Percentiles rank a stretch among this genome's conserved stretches.
phyloP scores from a whole-genome alignment of 2,888 invertebrate genomes.

The Pristionchus exspectatus region DNA sequence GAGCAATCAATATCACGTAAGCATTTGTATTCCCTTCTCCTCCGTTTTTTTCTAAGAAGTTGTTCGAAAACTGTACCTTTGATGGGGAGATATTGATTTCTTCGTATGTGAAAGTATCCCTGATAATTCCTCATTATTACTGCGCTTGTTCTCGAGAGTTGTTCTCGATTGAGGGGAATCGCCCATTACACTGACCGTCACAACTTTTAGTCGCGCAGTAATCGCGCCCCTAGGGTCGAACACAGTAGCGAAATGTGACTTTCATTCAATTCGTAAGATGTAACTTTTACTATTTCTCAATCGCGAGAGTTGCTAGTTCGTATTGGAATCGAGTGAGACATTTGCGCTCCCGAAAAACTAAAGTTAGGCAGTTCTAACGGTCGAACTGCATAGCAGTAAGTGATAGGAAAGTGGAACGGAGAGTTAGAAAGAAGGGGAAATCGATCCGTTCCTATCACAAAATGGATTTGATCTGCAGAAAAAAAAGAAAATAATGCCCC shows the following conservation, averaged over 20 bases:
- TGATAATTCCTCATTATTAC: neutral
- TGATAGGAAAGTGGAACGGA: constrained; percentile 9
- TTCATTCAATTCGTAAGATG: neutral
- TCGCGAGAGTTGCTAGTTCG: neutral
- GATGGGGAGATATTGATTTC: too few species aligned
- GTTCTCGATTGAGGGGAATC: neutral
- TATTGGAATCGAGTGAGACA: neutral
- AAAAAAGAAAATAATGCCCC: too few species aligned
- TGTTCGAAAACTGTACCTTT: neutral
- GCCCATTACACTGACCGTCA: neutral
- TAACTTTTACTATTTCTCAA: neutral
- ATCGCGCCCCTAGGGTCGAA: neutral
- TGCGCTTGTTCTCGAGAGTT: too few species aligned
- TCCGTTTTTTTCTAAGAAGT: too few species aligned
- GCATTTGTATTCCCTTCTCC: constrained; percentile 17
- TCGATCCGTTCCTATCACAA: neutral
- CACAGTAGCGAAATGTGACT: neutral
- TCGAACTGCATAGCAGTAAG: neutral
- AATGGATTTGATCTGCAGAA: neutral
- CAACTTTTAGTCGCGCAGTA: neutral
- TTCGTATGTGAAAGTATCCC: neutral
- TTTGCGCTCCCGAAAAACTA: neutral
- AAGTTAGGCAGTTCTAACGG: neutral
- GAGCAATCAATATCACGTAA: constrained; percentile 77
- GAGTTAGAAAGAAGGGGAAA: neutral